These are phyloP conservation scores for Eupithecia exiguata DNA, from an alignment of 2,888 invertebrate species.

Conservation along the genomic window DNA sequence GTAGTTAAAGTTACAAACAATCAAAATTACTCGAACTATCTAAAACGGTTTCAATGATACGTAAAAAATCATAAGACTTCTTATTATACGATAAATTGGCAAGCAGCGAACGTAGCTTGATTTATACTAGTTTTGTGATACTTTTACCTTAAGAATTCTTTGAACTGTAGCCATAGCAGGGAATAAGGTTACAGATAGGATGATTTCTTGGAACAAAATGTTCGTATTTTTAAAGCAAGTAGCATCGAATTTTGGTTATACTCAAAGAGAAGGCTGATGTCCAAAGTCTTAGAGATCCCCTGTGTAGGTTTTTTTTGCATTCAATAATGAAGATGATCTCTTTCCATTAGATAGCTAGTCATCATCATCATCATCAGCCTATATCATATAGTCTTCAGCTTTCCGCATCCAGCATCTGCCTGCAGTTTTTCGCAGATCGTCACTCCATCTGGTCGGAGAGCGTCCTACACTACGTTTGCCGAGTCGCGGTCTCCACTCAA, in stretches of 20 bases:
- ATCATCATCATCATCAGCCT: too few relatives aligned
- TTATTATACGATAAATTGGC: not conserved
- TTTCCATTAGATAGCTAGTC: not conserved
- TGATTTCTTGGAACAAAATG: not conserved
- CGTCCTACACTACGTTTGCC: too few relatives aligned
- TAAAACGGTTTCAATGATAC: not conserved
- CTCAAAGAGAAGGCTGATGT: not conserved
- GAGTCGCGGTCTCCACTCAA: too few relatives aligned
- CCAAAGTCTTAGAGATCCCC: not conserved
- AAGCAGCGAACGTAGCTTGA: not conserved
- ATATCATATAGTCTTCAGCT: too few relatives aligned
- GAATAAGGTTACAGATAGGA: not conserved
- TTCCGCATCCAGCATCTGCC: too few relatives aligned
- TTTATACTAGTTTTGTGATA: constrained; percentile 5
- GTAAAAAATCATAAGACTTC: not conserved
- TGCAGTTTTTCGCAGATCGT: too few relatives aligned
- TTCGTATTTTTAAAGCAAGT: not conserved
- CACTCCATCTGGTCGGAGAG: too few relatives aligned
- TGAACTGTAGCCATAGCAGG: not conserved
- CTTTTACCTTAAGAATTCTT: constrained; percentile 6
- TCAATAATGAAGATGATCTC: not conserved
- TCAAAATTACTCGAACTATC: not conserved
- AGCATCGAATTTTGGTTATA: not conserved
- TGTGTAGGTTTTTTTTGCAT: not conserved
- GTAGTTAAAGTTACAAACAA: not conserved